phyloP scores from a whole-genome alignment of 1,140 invertebrate genomes.

The Melitaea cinxia region DNA sequence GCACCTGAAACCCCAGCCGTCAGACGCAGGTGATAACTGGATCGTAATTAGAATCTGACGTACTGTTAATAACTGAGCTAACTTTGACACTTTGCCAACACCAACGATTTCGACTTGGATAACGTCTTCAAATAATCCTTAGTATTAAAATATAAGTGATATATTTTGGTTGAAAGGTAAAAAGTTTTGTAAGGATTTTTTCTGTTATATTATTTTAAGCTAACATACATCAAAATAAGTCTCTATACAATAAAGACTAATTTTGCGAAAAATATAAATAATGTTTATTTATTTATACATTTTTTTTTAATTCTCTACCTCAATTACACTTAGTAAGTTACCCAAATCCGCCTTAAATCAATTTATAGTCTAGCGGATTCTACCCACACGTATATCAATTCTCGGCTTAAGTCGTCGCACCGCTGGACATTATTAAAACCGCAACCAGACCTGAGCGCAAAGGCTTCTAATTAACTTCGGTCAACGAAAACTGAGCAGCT shows the following conservation, averaged over 20 bases:
- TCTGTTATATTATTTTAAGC: no score
- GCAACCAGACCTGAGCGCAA: slow-evolving; percentile 49
- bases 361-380: slow-evolving; percentile 22
- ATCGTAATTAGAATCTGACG: slow-evolving; percentile 76
- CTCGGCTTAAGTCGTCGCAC: slow-evolving; percentile 49
- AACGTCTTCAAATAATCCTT: background rate
- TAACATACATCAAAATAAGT: no score
- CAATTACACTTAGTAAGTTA: slow-evolving; percentile 8
- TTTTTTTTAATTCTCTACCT: background rate
- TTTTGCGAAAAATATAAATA: no score
- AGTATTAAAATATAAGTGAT: background rate
- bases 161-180: background rate
- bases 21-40: slow-evolving; percentile 76
- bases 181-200: no score
- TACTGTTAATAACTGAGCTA: slow-evolving; percentile 66
- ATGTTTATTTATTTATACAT: no score
- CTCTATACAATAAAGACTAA: no score
- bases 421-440: slow-evolving; percentile 63
- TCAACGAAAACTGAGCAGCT: slow-evolving; percentile 54
- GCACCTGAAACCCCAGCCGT: slow-evolving; percentile 53
- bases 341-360: slow-evolving; percentile 10
- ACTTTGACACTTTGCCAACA: slow-evolving; percentile 55
- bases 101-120: background rate
- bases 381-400: slow-evolving; percentile 59
- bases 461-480: slow-evolving; percentile 70